Percentiles rank a stretch among this genome's conserved stretches.
Conservation (phyloP, 2,888 invertebrate genomes). For the Drosophila fulvimacula region DNA sequence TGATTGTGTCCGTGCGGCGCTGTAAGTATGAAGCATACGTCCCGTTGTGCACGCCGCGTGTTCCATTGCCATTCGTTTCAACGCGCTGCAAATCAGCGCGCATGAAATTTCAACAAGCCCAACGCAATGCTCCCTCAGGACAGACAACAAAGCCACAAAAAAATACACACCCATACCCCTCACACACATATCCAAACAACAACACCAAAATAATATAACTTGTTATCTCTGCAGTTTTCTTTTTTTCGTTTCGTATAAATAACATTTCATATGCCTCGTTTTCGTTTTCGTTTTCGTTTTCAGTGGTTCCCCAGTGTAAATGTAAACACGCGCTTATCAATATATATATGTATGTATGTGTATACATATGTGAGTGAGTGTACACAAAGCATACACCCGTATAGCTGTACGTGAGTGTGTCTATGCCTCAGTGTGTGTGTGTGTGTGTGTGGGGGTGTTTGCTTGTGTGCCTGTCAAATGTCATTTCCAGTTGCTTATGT, state of each 20-base stretch:
- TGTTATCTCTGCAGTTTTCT: constrained; percentile 63
- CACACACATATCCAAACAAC: constrained; percentile 10
- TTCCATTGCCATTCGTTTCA: constrained; percentile 32
- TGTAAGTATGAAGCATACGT: constrained; percentile 49
- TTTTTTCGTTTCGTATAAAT: constrained; percentile 38
- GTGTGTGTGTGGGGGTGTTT: constrained; percentile 24
- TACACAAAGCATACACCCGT: constrained; percentile 11
- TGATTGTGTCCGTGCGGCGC: constrained; percentile 49
- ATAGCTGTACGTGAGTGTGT: constrained; percentile 18
- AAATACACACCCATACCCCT: constrained; percentile 1
- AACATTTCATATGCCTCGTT: constrained; percentile 53
- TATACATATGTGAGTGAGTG: constrained; percentile 33
- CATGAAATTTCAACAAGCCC: constrained; percentile 62
- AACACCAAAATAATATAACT: constrained; percentile 58
- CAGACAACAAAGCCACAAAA: constrained; percentile 16
- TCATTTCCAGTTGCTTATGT: constrained; percentile 78
- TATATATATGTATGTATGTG: constrained; percentile 29
- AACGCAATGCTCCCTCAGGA: constrained; percentile 53
- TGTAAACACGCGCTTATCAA: constrained; percentile 76
- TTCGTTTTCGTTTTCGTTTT: constrained; percentile 32
- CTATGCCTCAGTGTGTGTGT: no score
- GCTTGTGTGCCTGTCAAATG: constrained; percentile 68
- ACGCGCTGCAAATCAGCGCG: constrained; percentile 63
- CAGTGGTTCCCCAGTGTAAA: constrained; percentile 69
- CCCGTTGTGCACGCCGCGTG: constrained; percentile 10